phyloP scores from a whole-genome alignment of 2,797 vertebrate species.

The Eospalax fontanierii region DNA sequence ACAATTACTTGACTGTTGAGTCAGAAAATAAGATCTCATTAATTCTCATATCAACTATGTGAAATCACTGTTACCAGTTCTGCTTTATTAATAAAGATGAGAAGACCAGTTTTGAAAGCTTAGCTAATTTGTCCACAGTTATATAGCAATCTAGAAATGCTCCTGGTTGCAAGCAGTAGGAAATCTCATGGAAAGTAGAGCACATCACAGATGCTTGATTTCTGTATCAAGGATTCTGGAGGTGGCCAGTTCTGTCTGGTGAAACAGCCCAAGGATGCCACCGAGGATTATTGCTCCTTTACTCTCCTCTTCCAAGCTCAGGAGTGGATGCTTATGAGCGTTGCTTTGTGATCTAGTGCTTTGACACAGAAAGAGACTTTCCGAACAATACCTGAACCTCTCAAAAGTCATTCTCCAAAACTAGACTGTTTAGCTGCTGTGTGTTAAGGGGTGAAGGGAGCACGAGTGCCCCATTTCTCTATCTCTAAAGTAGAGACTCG shows the following conservation, averaged over 20 bases:
- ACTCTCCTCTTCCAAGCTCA: not conserved
- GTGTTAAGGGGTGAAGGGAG: not conserved
- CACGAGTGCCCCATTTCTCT: not conserved
- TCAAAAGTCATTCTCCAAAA: not conserved
- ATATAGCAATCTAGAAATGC: not conserved
- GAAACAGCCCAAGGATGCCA: not conserved
- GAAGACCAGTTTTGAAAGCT: not conserved
- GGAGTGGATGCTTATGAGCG: not conserved
- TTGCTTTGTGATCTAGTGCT: not conserved
- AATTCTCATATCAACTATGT: not conserved
- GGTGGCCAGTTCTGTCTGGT: not conserved
- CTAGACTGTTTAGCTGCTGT: not conserved
- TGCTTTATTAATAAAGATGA: not conserved
- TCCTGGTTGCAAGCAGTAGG: not conserved
- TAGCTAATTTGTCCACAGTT: conserved; percentile 11
- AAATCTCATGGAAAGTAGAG: not conserved
- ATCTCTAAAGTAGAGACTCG: not conserved
- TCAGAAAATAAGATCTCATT: not conserved
- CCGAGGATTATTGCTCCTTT: not conserved
- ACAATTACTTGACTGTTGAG: not conserved
- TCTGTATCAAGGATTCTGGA: not conserved
- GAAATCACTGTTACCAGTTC: not conserved
- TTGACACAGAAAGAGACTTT: not conserved
- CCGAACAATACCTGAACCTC: not conserved
- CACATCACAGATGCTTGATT: not conserved